Conservation (phyloP, 2,888 invertebrate genomes). For the Parelbella ahira region DNA sequence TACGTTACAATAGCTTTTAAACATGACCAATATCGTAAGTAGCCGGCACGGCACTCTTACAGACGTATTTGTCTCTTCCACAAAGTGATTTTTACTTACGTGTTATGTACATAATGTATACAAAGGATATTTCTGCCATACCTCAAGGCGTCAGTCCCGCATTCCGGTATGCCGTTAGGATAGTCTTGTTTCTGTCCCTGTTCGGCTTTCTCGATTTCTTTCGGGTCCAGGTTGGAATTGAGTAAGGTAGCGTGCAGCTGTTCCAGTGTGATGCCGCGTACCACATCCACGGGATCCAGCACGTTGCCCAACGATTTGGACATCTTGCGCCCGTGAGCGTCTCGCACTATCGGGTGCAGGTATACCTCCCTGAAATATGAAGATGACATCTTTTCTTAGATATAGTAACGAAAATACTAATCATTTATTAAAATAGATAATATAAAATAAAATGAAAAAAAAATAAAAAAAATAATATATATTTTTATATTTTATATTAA, state of each 20-base stretch:
- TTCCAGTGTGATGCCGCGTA: conserved; percentile 90
- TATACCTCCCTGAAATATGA: conserved; percentile 86
- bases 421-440: too few species aligned
- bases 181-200: conserved; percentile 88
- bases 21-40: too few species aligned
- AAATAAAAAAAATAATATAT: not conserved
- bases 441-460: conserved; percentile 1
- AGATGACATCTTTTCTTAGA: too few species aligned
- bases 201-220: conserved; percentile 88
- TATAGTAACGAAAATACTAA: too few species aligned
- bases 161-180: conserved; percentile 97
- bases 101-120: too few species aligned
- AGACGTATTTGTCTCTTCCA: too few species aligned
- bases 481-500: too few species aligned
- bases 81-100: too few species aligned
- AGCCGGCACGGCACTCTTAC: too few species aligned
- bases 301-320: conserved; percentile 99
- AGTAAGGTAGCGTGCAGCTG: conserved; percentile 87
- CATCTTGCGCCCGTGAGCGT: conserved; percentile 99
- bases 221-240: conserved; percentile 91
- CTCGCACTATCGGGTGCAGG: conserved; percentile 97
- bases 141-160: conserved; percentile 96
- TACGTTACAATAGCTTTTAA: too few species aligned
- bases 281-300: conserved; percentile 98
- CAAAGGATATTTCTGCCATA: too few species aligned